phyloP scores from a whole-genome alignment of 2,888 invertebrate species.

The Cantharis rustica region DNA sequence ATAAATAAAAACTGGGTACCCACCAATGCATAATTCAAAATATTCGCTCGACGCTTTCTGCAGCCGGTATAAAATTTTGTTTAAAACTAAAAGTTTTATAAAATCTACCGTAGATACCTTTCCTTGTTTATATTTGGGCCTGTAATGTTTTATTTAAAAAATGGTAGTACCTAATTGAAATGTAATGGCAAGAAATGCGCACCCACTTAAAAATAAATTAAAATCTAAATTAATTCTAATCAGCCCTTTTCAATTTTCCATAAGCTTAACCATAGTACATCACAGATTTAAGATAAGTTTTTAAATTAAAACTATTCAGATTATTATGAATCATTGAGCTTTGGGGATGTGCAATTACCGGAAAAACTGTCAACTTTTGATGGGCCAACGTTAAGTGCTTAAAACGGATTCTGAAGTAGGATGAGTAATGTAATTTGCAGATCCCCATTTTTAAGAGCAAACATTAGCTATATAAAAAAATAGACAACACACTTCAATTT shows the following conservation, averaged over 20 bases:
- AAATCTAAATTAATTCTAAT: slow-evolving; percentile 18
- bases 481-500: slow-evolving; percentile 18
- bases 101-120: neutral
- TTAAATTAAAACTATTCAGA: slow-evolving; percentile 5
- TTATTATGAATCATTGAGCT: slow-evolving; percentile 5
- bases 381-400: neutral
- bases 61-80: slow-evolving; percentile 26
- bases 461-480: neutral
- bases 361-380: neutral
- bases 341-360: slow-evolving; percentile 11
- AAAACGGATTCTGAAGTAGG: neutral
- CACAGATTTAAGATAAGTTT: slow-evolving; percentile 29
- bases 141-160: slow-evolving; percentile 9
- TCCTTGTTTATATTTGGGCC: slow-evolving; percentile 20
- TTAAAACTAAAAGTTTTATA: neutral
- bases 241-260: slow-evolving; percentile 12
- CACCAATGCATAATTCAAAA: neutral
- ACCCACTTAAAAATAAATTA: neutral
- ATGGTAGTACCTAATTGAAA: slow-evolving; percentile 9
- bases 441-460: slow-evolving; percentile 5
- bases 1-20: neutral
- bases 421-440: slow-evolving; percentile 7
- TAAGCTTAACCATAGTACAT: slow-evolving; percentile 29
- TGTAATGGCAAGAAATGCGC: slow-evolving; percentile 8
- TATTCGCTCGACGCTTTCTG: slow-evolving; percentile 10